Percentiles rank a stretch among this genome's conserved stretches.
These are phyloP conservation scores for Eremophila alpestris DNA, from an alignment of 2,797 vertebrate genomes.

Conservation along the genomic window DNA sequence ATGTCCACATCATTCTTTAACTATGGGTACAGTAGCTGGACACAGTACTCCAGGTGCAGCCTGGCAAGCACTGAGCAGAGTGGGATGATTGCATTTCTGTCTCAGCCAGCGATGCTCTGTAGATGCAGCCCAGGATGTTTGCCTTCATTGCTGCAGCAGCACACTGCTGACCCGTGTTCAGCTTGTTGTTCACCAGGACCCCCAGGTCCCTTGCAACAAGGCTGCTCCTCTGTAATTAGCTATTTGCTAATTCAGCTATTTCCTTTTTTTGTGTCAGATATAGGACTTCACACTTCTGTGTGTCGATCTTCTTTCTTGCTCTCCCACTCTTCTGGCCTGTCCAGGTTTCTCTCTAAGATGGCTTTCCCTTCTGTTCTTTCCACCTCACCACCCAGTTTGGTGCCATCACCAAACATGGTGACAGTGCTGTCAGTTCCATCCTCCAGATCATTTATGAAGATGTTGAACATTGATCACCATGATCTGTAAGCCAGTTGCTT, in stretches of 20 bases:
- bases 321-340: neutral
- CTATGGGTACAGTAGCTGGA: neutral
- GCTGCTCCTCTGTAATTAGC: neutral
- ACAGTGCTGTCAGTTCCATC: neutral
- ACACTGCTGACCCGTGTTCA: neutral
- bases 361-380: neutral
- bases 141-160: neutral
- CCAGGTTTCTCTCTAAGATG: neutral
- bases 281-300: neutral
- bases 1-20: neutral
- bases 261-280: neutral
- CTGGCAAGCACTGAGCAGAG: neutral
- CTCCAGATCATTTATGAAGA: neutral
- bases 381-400: neutral
- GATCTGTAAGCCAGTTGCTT: neutral
- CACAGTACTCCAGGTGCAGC: neutral
- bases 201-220: neutral
- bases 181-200: neutral
- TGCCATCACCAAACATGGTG: fast-evolving
- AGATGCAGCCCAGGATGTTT: neutral
- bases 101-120: neutral
- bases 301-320: neutral
- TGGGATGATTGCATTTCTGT: too few species aligned
- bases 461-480: neutral
- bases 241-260: neutral